Evolutionary conservation across 2,888 invertebrate species (phyloP), one percentile per base, ranked within the genome.

Genomic region (Nomada goodeniana): DNA sequence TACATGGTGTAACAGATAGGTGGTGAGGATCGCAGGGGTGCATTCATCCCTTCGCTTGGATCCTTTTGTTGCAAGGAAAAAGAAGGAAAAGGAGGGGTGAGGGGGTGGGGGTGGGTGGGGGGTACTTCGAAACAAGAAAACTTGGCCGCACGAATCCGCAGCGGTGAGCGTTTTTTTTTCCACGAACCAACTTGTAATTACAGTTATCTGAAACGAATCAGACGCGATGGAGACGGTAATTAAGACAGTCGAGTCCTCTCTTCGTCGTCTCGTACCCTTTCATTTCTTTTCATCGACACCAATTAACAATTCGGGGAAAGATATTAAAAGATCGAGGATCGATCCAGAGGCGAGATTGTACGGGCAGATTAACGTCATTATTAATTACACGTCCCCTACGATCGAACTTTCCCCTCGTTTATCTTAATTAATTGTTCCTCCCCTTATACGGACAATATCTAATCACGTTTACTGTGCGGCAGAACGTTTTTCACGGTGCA

Each of bases 241-340:
- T 81, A 75, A 81, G 65, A 75, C 52, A n/a, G 13, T 57, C 69
- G 23, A 36, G 23, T 4, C 47, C 29, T 26, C 23, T 15, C 55
- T 29, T 23, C 60, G n/a, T 47, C 69, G 52, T 23, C 50, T 67
- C 26, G 71, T 61, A 61, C 71, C 70, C 11, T 47, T 29, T n/a
- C 36, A 13, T 15, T 59, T 29, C 29, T 55, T 23, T 63, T 36
- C 23, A 50, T 1, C 26, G 42, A 15, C 52, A 20, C 61, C 61
- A 63, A 79, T 80, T 70, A 72, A 80, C 67, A 67, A 80, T 80
- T 80, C 80, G 61, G 52, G 80, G 61, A 18, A 67, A 55, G 50
- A 60, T 60, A 71, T 71, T 60, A 59, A 67, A 60, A 65, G 55
- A 71, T 71, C 50, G 36, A 1, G 20, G 26, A 69, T 69, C 63